A percentile compares a stretch with the other conserved stretches of the same genome.
These are phyloP conservation scores for Anguilla rostrata DNA, from an alignment of 2,113 vertebrate genomes.

Conservation along the genomic window DNA sequence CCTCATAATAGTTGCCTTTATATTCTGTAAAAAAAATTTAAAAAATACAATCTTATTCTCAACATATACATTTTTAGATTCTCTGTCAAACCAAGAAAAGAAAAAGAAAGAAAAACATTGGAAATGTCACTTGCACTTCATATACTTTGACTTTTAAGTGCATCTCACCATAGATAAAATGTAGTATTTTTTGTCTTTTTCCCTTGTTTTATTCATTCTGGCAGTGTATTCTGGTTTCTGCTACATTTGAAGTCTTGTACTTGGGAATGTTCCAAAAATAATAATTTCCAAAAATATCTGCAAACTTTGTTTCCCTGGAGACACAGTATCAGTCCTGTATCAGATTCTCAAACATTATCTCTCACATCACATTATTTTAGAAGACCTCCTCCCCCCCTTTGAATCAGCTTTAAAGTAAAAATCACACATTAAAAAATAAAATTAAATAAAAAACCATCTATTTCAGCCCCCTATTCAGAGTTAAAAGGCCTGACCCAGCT, in stretches of 20 bases:
- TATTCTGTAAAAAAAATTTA: too few species aligned
- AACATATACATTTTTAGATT: background rate
- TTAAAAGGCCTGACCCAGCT: background rate
- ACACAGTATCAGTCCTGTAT: background rate
- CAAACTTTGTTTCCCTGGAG: background rate
- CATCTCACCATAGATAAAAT: background rate
- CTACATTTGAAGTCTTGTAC: background rate
- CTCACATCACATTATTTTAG: background rate
- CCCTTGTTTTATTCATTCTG: background rate
- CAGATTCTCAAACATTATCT: background rate
- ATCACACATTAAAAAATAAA: background rate
- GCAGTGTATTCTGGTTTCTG: background rate
- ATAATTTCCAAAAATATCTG: background rate
- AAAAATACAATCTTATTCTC: background rate
- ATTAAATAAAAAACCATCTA: background rate
- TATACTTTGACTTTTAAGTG: background rate
- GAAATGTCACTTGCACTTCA: background rate
- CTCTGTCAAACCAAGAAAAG: background rate
- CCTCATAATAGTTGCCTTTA: too few species aligned
- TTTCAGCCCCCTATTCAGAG: background rate
- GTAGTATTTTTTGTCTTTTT: background rate
- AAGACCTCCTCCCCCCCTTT: background rate
- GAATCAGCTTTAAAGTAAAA: background rate
- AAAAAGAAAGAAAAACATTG: background rate
- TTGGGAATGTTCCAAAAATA: background rate